A percentile compares a stretch with the other conserved stretches of the same genome.
phyloP scores from a whole-genome alignment of 1,140 invertebrate species.

The Zaprionus davidi region DNA sequence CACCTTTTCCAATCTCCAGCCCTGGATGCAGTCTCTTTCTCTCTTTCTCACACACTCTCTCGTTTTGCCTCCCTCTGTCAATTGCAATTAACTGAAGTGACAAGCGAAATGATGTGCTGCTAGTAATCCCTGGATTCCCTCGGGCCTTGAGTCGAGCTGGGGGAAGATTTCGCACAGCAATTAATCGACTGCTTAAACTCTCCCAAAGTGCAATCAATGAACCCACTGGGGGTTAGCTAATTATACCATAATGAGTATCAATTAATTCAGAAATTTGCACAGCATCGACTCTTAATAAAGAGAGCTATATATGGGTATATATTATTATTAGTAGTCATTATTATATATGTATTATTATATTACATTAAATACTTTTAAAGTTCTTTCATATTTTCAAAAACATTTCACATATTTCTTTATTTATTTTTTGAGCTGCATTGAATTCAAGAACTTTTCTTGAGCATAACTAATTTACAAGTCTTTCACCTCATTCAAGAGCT shows the following conservation, averaged over 20 bases:
- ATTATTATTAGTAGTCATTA: too few species aligned
- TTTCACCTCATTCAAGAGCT: too few species aligned
- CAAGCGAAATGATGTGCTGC: conserved; percentile 56
- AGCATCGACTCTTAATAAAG: background rate
- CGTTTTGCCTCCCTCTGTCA: conserved; percentile 22
- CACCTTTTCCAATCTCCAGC: background rate
- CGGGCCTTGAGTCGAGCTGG: conserved; percentile 14
- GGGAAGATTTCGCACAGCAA: conserved; percentile 17
- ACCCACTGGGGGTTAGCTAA: background rate
- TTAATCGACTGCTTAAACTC: conserved; percentile 8
- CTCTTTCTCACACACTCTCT: background rate
- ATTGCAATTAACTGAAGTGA: conserved; percentile 78
- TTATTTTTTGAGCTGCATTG: too few species aligned
- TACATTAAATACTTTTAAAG: background rate
- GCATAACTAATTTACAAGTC: background rate
- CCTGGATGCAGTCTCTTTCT: background rate
- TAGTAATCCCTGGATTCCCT: conserved; percentile 43
- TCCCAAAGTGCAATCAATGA: background rate
- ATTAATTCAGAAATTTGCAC: background rate
- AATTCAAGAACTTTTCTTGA: background rate
- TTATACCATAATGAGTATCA: background rate
- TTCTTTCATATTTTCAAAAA: background rate
- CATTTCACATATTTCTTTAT: too few species aligned
- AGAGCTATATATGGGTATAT: background rate
- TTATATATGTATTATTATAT: background rate